Base-by-base conservation (phyloP, 2,113 vertebrate species). In the Pangasianodon gigas region DNA sequence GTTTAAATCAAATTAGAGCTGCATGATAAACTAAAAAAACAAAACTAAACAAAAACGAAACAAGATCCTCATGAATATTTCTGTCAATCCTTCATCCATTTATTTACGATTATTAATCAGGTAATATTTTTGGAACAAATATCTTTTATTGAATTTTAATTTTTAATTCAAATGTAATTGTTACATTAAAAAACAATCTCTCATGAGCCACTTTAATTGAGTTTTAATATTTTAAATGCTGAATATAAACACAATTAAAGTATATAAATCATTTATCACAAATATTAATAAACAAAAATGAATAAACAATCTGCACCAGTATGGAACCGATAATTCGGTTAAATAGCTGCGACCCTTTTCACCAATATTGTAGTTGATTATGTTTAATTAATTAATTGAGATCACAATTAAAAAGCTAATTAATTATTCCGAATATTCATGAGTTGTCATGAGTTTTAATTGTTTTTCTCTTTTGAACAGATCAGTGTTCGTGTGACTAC, bases 401-500 rank as follows among this genome's bases (percentile, higher is more conserved):
- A 18, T 41, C 69, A 44, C 62, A 37, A 7, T 37, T 37, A 71
- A 37, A 18, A 7, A 18, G 32, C 10, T 6, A 26, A 79, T 79
- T 29, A 51, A 29, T 79, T 51, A 51, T 51, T 79, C 24, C 0
- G 74, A 75, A 51, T 51, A 80, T 80, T 80, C 46, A 79, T 48
- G 46, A 80, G 46, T 26, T 26, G 52, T 26, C 37, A 37, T 37
- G 37, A 37, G 37, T 1, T 37, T 37, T 37, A 37, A 37, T 37
- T 37, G n/a, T 37, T 37, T 37, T 37, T 37, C 37, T 37, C 37
- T 37, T n/a, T 41, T 41, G 65, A 37, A 41, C 95, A 99, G 98
- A 99, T 99, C 91, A 99, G 97, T 80, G 98, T 99, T 87, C 97
- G 98, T 94, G 98, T 99, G 89, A 99, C 98, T 94, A 99, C 98